Base-by-base conservation (phyloP, 2,113 vertebrate species). In the Mirza zaza region DNA sequence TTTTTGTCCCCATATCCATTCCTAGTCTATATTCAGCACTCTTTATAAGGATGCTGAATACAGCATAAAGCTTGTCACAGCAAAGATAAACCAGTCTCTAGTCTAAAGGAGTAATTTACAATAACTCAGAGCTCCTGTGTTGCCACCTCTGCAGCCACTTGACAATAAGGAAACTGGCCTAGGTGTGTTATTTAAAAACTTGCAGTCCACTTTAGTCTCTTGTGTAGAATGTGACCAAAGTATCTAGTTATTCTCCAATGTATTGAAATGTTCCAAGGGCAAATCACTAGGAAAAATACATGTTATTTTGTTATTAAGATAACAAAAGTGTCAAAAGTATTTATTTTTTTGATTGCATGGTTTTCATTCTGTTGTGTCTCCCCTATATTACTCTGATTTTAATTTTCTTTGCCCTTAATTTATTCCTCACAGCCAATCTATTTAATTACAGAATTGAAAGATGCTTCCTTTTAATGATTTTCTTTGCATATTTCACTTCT, bases 381-480 rank as follows among this genome's bases (percentile, higher is more conserved):
- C 20, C 32, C 7, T 52, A 39, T 85, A 61, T 86, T 76, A 84
- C 21, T 57, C 63, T 93, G 83, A 87, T 87, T 94, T 97, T 89
- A 86, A 94, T 97, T 96, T 80, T 79, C 57, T 91, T 84, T 63
- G 10, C 7, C 50, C 25, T 89, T 95, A 97, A 95, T 96, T 75
- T 94, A 97, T 95, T 94, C 59, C 18, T n/a, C 9, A 68, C 6
- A 92, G 34, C 21, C 63, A 95, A 95, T 95, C 57, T 88, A 95
- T 59, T 91, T 96, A 97, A 94, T 94, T 96, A 71, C 34, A 91
- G 3, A 84, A 95, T 63, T 83, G 32, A 96, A 96, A 91, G 39
- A 95, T 50, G n/a, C 18, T 94, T 91, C 34, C 83, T 96, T 97
- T 87, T 91, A 90, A 94, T 95, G 75, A 71, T 65, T 97, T 95